Conservation (phyloP, 2,888 invertebrate genomes). For the Megalurothrips usitatus region DNA sequence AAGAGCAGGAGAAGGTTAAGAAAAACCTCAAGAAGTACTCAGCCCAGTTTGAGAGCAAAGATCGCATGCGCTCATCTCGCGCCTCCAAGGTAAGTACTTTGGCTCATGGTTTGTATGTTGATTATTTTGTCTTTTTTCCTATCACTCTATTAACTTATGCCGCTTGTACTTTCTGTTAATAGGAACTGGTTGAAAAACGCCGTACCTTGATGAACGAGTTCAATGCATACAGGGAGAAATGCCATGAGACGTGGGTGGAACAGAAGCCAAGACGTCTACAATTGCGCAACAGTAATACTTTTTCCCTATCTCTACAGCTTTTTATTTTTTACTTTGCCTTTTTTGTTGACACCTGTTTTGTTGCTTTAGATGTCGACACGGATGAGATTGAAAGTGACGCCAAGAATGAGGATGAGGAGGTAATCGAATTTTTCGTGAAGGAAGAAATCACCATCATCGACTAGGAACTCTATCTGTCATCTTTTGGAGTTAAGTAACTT, state of each 20-base stretch:
- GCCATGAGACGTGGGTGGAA: slow-evolving; percentile 67
- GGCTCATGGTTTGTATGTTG: background rate
- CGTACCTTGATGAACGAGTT: slow-evolving; percentile 82
- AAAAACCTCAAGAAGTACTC: slow-evolving; percentile 98
- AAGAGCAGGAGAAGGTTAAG: slow-evolving; percentile 90
- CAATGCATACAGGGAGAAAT: slow-evolving; percentile 71
- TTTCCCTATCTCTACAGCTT: slow-evolving; percentile 19
- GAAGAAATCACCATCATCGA: slow-evolving; percentile 82
- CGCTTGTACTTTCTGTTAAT: slow-evolving; percentile 34
- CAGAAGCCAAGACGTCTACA: slow-evolving; percentile 77
- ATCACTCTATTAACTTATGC: background rate
- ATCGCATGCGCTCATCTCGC: slow-evolving; percentile 84
- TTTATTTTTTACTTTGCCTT: slow-evolving; percentile 30
- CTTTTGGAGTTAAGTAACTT: slow-evolving; percentile 27
- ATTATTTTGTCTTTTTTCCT: background rate
- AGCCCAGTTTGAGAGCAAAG: slow-evolving; percentile 92
- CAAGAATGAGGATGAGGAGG: slow-evolving; percentile 87
- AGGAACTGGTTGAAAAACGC: slow-evolving; percentile 88
- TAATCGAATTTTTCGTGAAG: slow-evolving; percentile 96
- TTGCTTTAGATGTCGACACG: slow-evolving; percentile 80
- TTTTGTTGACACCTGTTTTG: slow-evolving; percentile 31
- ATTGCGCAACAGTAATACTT: slow-evolving; percentile 76
- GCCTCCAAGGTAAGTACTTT: slow-evolving; percentile 72
- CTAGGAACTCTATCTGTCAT: slow-evolving; percentile 48
- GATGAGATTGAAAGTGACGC: slow-evolving; percentile 82